Percentiles rank a stretch among this genome's conserved stretches.
Conservation (phyloP, 2,797 vertebrate genomes). For the Falco naumanni region DNA sequence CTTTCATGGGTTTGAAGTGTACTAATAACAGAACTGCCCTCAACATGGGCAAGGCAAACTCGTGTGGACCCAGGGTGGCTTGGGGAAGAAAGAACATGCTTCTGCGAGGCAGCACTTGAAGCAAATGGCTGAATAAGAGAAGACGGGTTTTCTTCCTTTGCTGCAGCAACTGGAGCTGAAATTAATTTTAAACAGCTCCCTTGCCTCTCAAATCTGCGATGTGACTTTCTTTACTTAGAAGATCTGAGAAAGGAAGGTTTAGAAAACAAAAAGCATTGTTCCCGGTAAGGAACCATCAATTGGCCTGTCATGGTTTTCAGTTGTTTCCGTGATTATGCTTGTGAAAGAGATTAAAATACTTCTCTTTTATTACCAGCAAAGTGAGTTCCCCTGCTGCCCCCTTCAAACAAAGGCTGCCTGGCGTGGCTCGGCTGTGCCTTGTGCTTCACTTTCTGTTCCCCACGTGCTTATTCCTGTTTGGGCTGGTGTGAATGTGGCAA, state of each 20-base stretch:
- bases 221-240: slow-evolving; percentile 21
- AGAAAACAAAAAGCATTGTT: slow-evolving; percentile 61
- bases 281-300: slow-evolving; percentile 33
- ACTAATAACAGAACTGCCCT: background rate
- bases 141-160: background rate
- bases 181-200: slow-evolving; percentile 47
- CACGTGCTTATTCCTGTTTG: background rate
- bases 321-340: slow-evolving; percentile 41
- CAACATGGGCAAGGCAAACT: background rate
- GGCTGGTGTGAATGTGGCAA: background rate
- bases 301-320: slow-evolving; percentile 51
- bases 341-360: slow-evolving; percentile 67
- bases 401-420: background rate
- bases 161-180: slow-evolving; percentile 9
- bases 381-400: background rate
- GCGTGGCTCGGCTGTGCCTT: background rate
- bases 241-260: slow-evolving; percentile 42
- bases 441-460: background rate
- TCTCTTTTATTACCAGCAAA: slow-evolving; percentile 59
- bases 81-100: accelerated
- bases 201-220: slow-evolving; percentile 20
- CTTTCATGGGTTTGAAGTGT: background rate
- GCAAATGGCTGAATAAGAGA: background rate
- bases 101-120: background rate
- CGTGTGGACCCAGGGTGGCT: background rate